phyloP scores from a whole-genome alignment of 2,888 invertebrate species.

The Omphaloscelis lunosa region DNA sequence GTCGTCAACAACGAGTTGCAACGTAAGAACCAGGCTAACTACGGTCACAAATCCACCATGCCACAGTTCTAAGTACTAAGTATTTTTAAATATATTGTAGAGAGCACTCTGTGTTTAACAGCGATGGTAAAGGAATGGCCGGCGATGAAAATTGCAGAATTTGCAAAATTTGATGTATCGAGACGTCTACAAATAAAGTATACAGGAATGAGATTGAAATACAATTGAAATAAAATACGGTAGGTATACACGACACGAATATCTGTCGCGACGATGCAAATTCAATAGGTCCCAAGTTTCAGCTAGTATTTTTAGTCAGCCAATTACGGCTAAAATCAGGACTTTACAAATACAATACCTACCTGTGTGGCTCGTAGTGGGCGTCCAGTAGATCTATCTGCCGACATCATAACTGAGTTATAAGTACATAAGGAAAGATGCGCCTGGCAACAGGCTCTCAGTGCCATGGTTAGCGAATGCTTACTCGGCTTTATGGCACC shows the following conservation, averaged over 20 bases:
- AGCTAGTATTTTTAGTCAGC: neutral
- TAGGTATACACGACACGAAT: no score
- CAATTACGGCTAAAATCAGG: no score
- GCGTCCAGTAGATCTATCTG: conserved; percentile 8
- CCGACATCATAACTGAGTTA: neutral
- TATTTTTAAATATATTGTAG: neutral
- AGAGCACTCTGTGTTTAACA: neutral
- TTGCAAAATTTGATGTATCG: neutral
- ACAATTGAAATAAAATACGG: no score
- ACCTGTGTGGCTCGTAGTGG: neutral
- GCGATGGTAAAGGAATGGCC: neutral
- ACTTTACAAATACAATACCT: neutral
- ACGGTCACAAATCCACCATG: neutral
- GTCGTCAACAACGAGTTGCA: no score
- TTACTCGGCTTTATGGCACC: conserved; percentile 58
- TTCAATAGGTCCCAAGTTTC: neutral
- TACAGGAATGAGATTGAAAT: neutral
- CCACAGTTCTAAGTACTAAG: neutral
- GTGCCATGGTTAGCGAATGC: conserved; percentile 51
- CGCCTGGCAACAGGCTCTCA: conserved; percentile 38
- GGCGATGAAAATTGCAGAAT: neutral
- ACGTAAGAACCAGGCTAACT: neutral
- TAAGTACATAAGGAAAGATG: conserved; percentile 10
- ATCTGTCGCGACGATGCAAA: neutral
- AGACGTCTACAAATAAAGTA: neutral